A percentile compares a stretch with the other conserved stretches of the same genome.
Conservation (phyloP, 2,113 vertebrate species). For the Progne subis region DNA sequence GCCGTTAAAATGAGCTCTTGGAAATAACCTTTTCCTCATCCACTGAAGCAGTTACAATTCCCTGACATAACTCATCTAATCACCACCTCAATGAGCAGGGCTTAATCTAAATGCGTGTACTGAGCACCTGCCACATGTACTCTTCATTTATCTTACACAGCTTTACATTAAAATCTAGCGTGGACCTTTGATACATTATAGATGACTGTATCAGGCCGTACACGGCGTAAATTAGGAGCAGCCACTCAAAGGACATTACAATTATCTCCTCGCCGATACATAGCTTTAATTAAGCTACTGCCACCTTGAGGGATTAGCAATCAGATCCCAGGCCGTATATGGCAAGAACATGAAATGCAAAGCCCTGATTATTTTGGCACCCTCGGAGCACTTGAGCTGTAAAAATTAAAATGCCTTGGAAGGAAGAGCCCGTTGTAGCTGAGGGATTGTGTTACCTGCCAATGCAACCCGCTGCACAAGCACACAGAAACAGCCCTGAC, state of each 20-base stretch:
- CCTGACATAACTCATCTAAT: constrained; percentile 52
- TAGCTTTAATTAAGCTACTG: constrained; percentile 65
- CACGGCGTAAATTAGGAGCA: constrained; percentile 3
- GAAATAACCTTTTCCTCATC: constrained; percentile 42
- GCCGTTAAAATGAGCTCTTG: background rate
- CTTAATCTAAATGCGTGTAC: constrained; percentile 51
- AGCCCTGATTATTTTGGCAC: constrained; percentile 43
- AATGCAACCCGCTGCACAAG: background rate
- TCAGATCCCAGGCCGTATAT: background rate
- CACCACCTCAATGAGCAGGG: constrained; percentile 51
- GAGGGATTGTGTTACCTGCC: constrained; percentile 38
- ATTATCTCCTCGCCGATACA: constrained; percentile 32
- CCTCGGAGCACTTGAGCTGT: constrained; percentile 9
- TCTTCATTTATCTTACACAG: background rate
- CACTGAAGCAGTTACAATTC: constrained; percentile 44
- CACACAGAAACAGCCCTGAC: background rate
- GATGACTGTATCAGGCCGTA: constrained; percentile 49
- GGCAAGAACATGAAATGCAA: constrained; percentile 42
- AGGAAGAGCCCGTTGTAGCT: constrained; percentile 14
- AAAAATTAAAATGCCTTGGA: constrained; percentile 22
- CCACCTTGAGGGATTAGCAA: constrained; percentile 57
- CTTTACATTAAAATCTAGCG: constrained; percentile 33
- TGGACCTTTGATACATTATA: constrained; percentile 31
- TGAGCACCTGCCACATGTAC: constrained; percentile 20
- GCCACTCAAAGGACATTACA: constrained; percentile 37